Evolutionary conservation across 2,888 invertebrate species (phyloP), one percentile per base, ranked within the genome.

Genomic region (Desoria tigrina): DNA sequence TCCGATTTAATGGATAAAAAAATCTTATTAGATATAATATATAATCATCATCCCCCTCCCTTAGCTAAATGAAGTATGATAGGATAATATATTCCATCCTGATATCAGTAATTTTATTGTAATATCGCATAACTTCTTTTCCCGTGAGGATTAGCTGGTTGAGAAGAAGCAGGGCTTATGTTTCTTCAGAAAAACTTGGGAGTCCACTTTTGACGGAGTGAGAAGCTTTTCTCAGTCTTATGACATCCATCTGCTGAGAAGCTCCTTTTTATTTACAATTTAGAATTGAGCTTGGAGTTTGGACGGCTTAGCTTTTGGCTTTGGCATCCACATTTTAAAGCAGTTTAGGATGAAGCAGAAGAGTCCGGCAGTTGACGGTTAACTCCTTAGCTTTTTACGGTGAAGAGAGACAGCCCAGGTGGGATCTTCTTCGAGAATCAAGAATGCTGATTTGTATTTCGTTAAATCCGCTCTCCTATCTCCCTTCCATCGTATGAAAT

Each of bases 111-210:
- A n/a, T 18, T 45, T n/a, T 45, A 45, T 45, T 6, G 21, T 16
- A 21, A 45, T 18, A 45, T 45, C 45, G 16, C 45, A 45, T 45
- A 45, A 45, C 45, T 45, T 21, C 45, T 45, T 45, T 21, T 21
- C 45, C 16, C 21, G 45, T 32, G n/a, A n/a, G n/a, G n/a, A n/a
- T n/a, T n/a, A n/a, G n/a, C n/a, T n/a, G n/a, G n/a, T n/a, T n/a
- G n/a, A n/a, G n/a, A 45, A 18, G 16, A 45, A 6, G 45, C 45
- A n/a, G n/a, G n/a, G n/a, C n/a, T n/a, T n/a, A n/a, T n/a, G n/a
- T 45, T 45, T 60, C 37, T 51, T 60, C 50, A 37, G 51, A 60
- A 60, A 60, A 60, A 60, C 60, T 60, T 37, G 60, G 60, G 51
- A 60, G 60, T 60, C 60, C 50, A 60, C 60, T 49, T 60, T 60